Conservation (phyloP, 2,113 vertebrate species). For the Tyrannus savana region DNA sequence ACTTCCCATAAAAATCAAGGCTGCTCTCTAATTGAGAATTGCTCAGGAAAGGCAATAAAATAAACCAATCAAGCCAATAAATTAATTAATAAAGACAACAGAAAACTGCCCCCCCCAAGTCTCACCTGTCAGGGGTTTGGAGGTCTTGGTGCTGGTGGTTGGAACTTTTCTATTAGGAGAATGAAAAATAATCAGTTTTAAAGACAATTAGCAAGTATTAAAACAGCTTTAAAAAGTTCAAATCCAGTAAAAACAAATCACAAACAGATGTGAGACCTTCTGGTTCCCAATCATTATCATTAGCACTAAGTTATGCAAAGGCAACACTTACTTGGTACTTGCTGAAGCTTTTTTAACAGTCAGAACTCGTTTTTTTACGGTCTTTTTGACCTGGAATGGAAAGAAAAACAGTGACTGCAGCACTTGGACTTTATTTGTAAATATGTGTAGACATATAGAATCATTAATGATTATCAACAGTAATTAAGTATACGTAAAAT, state of each 20-base stretch:
- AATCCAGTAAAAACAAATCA: neutral
- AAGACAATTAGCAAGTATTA: neutral
- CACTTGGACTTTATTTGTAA: neutral
- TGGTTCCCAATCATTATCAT: fast-evolving
- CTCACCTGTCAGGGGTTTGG: conserved; percentile 37
- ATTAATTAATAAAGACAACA: neutral
- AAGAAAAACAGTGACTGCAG: neutral
- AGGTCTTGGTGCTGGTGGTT: neutral
- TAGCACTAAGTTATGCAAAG: fast-evolving
- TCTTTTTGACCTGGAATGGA: conserved; percentile 58
- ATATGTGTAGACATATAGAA: too few relatives aligned
- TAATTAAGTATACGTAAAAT: neutral
- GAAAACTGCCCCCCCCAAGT: too few relatives aligned
- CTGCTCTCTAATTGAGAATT: neutral
- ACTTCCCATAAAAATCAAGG: neutral
- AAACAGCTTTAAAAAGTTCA: neutral
- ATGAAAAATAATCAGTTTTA: neutral
- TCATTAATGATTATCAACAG: neutral
- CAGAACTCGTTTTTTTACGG: conserved; percentile 31
- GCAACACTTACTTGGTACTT: conserved; percentile 60
- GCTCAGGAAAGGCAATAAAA: neutral
- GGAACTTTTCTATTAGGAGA: conserved; percentile 54
- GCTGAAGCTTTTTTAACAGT: conserved; percentile 25
- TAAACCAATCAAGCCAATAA: neutral
- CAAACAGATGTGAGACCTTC: fast-evolving